These are phyloP conservation scores for Hipparchia semele DNA, from an alignment of 2,888 invertebrate genomes.

Conservation along the genomic window DNA sequence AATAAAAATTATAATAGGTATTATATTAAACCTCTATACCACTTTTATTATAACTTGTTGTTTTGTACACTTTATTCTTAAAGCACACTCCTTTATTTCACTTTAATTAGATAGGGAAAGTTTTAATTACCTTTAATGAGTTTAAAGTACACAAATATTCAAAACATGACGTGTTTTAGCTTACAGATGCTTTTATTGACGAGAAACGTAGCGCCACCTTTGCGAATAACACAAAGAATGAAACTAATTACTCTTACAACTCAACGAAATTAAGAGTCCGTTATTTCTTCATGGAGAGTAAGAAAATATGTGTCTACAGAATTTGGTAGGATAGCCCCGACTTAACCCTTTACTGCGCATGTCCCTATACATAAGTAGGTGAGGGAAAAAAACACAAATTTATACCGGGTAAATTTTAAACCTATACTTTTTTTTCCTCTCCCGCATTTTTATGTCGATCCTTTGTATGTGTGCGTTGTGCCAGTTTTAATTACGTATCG, in stretches of 20 bases:
- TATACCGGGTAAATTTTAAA: conserved; percentile 83
- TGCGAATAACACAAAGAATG: conserved; percentile 51
- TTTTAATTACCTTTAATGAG: no score
- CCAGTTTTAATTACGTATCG: conserved; percentile 83
- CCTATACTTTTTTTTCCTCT: conserved; percentile 82
- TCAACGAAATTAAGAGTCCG: conserved; percentile 43
- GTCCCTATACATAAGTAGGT: conserved; percentile 79
- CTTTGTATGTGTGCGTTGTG: conserved; percentile 79
- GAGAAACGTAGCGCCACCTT: conserved; percentile 41
- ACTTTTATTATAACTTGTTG: no score
- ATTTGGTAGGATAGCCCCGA: conserved; percentile 45
- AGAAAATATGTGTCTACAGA: conserved; percentile 15
- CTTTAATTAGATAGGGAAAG: no score
- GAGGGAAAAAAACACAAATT: conserved; percentile 82
- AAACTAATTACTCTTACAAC: conserved; percentile 58
- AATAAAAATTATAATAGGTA: no score
- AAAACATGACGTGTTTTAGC: conserved; percentile 3
- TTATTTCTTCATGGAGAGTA: background rate
- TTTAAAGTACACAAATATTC: conserved; percentile 42
- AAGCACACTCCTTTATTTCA: no score
- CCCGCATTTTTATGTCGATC: conserved; percentile 80
- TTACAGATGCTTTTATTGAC: conserved; percentile 43
- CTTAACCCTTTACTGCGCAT: conserved; percentile 82
- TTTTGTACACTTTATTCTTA: no score
- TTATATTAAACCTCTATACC: no score